These are phyloP conservation scores for Mechanitis mazaeus DNA, from an alignment of 2,888 invertebrate species.

Conservation along the genomic window DNA sequence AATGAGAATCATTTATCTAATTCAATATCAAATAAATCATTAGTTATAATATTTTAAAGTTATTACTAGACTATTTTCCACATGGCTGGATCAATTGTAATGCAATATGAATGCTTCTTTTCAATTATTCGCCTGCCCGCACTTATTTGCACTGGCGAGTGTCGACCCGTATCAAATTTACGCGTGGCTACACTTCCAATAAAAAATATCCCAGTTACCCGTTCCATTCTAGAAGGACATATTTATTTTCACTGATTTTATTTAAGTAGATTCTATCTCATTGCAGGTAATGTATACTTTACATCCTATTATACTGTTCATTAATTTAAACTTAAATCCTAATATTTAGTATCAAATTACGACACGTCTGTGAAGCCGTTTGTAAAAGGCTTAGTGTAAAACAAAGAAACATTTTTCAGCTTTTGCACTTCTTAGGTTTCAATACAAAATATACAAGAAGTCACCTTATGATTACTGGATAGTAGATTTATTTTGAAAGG, in stretches of 20 bases:
- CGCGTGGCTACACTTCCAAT: slow-evolving; percentile 47
- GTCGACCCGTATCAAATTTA: slow-evolving; percentile 47
- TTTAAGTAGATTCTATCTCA: neutral
- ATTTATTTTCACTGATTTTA: neutral
- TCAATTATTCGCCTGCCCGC: slow-evolving; percentile 23
- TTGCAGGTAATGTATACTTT: neutral
- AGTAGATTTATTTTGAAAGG: no score
- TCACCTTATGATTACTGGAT: no score
- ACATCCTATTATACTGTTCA: neutral
- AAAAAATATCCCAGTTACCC: slow-evolving; percentile 32
- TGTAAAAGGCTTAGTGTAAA: no score
- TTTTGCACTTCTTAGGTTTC: no score
- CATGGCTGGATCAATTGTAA: slow-evolving; percentile 4
- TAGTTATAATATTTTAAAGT: neutral
- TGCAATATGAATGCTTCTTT: slow-evolving; percentile 15
- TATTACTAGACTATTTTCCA: neutral
- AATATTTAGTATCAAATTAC: no score
- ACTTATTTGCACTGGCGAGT: slow-evolving; percentile 38
- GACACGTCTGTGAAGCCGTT: no score
- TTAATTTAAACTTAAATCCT: no score
- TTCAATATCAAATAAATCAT: no score
- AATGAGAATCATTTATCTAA: no score
- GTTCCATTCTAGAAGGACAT: slow-evolving; percentile 3
- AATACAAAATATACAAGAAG: no score
- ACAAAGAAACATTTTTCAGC: no score